Evolutionary conservation across 2,888 invertebrate genomes (phyloP), one percentile per base, ranked within the genome.

Genomic region (Brachynemurus nebulosus): DNA sequence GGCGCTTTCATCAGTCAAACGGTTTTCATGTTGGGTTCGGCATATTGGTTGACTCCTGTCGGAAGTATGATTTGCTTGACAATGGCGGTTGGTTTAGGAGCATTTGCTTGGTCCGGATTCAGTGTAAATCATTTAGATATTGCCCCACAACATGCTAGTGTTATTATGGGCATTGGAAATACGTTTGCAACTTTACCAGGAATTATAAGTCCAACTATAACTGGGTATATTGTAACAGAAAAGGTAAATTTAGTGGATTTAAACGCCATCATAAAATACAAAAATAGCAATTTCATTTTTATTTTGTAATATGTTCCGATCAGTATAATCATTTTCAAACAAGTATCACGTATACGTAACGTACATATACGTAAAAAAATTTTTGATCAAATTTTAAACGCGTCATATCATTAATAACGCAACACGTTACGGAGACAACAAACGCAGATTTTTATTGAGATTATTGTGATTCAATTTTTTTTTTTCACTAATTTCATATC

Each of bases 21-120:
- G 0, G 65, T 89, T 27, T 91, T 92, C 63, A 88, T 91, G 84
- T 68, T 88, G 47, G 69, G 77, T 0, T 85, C 90, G 0, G 86
- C 88, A 2, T 86, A 82, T 57, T 68, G 84, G 3, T 61, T 76
- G 23, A 70, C 78, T 2, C 74, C 83, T 12, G 68, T 71, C 0
- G 75, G 76, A 30, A 80, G 85, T 34, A 71, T 90, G n/a, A 69
- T 78, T n/a, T 90, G 78, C 59, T 74, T 93, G 23, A 86, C 89
- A 0, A 71, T 90, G 39, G 90, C 91, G 1, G 89, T 92, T 1
- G 92, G 92, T 0, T 67, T 91, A 1, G 92, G 93, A 1, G 88
- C 91, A 0, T 89, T 92, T 61, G 88, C 91, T 1, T 92, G 91
- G 90, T 81, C 89, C 5, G 92, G 91, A 34, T 90, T 88, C 60